Evolutionary conservation across 2,888 invertebrate species (phyloP).

Genomic region (Hypselothyrea guttata): DNA sequence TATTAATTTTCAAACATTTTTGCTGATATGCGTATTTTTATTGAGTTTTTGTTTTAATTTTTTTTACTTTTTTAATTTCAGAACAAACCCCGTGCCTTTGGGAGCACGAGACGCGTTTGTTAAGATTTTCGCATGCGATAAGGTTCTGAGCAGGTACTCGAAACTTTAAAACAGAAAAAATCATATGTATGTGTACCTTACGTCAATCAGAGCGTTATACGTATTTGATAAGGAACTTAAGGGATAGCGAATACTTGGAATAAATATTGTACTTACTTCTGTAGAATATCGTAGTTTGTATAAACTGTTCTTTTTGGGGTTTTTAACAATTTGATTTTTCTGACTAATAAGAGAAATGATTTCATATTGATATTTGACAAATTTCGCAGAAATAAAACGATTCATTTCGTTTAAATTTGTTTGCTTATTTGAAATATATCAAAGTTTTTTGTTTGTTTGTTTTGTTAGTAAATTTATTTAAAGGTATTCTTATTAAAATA

Average conservation of each 20-base stretch:
- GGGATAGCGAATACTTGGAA: too few species aligned
- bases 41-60: background rate
- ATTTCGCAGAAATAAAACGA: slow-evolving; percentile 18
- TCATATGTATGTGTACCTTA: too few species aligned
- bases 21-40: slow-evolving; percentile 10
- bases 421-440: slow-evolving; percentile 45
- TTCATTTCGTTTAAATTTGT: slow-evolving; percentile 6
- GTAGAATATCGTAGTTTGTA: slow-evolving; percentile 30
- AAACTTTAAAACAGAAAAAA: too few species aligned
- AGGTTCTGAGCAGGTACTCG: too few species aligned
- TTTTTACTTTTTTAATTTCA: too few species aligned
- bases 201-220: slow-evolving; percentile 17
- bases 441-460: background rate
- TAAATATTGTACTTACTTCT: slow-evolving; percentile 50
- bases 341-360: slow-evolving; percentile 14
- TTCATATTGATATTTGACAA: slow-evolving; percentile 30
- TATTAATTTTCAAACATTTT: slow-evolving; percentile 16
- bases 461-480: slow-evolving; percentile 7
- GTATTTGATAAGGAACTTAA: background rate
- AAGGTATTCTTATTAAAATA: slow-evolving; percentile 58
- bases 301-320: background rate
- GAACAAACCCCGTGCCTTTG: slow-evolving; percentile 1
- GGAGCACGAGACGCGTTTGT: slow-evolving; percentile 12
- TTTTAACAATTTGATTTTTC: slow-evolving; percentile 1
- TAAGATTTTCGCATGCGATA: slow-evolving; percentile 28